Conservation (phyloP, 2,113 vertebrate species). For the Danionella cerebrum region DNA sequence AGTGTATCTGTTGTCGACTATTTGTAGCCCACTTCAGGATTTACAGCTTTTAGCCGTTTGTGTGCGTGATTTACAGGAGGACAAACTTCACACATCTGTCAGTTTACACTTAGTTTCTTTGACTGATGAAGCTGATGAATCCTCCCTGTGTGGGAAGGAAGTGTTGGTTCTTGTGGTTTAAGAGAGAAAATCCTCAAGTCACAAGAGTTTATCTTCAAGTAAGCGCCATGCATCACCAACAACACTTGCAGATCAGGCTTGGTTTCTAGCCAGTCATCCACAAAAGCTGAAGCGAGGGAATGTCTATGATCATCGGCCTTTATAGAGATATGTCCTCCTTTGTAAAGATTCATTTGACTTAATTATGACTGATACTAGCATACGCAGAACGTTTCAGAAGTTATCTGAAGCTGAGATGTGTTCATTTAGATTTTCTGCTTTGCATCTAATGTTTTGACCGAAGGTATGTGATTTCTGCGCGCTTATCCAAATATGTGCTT, state of each 20-base stretch:
- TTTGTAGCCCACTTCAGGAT: not conserved
- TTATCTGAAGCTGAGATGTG: no score
- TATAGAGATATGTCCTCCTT: constrained; percentile 5
- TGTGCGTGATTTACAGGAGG: not conserved
- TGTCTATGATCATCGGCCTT: not conserved
- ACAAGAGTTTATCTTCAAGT: not conserved
- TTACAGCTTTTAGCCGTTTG: not conserved
- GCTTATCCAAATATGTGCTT: no score
- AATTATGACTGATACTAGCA: not conserved
- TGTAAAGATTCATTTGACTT: not conserved
- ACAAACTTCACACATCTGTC: constrained; percentile 6
- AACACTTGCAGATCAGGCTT: not conserved
- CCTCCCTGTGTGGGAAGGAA: not conserved
- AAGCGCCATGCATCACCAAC: not conserved
- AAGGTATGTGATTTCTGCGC: no score
- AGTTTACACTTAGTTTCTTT: constrained; percentile 1
- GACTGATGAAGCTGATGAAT: constrained; percentile 4
- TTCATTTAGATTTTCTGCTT: no score
- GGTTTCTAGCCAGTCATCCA: not conserved
- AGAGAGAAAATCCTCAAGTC: not conserved
- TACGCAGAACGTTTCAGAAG: not conserved
- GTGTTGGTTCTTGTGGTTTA: not conserved
- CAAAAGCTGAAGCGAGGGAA: not conserved
- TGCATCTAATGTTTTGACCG: no score
- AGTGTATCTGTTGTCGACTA: not conserved